These are phyloP conservation scores for Carcinoscorpius rotundicauda DNA, from an alignment of 1,140 invertebrate genomes.

Conservation along the genomic window DNA sequence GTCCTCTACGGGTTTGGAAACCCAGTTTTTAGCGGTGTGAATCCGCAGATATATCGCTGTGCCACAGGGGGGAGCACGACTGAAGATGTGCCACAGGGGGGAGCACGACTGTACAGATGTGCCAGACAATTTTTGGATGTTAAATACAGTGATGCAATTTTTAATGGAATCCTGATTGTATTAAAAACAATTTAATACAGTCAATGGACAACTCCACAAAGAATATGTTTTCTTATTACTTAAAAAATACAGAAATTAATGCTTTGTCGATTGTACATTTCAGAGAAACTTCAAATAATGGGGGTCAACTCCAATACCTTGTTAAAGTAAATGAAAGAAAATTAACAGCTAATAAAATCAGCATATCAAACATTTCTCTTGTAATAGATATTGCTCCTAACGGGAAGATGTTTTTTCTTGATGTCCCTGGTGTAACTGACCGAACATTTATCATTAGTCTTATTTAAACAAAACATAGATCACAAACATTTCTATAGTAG, in stretches of 20 bases:
- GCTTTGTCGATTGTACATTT: neutral
- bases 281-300: conserved; percentile 4
- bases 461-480: conserved; percentile 16
- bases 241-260: neutral
- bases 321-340: neutral
- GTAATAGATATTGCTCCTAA: conserved; percentile 23
- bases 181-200: conserved; percentile 10
- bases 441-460: conserved; percentile 28
- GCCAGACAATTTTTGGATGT: conserved; percentile 3
- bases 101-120: neutral
- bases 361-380: conserved; percentile 21
- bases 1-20: too few species aligned
- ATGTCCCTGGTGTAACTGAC: conserved; percentile 26
- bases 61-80: neutral
- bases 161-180: conserved; percentile 13
- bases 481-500: conserved; percentile 31
- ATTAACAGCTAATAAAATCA: conserved; percentile 6
- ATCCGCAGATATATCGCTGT: too few species aligned
- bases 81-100: conserved; percentile 4
- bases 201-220: conserved; percentile 6
- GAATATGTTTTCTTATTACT: neutral
- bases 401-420: conserved; percentile 16
- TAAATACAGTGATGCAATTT: conserved; percentile 2
- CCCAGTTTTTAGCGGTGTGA: too few species aligned
- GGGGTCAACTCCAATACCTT: neutral